Base-by-base conservation (phyloP, 2,113 vertebrate genomes). In the Rattus rattus region DNA sequence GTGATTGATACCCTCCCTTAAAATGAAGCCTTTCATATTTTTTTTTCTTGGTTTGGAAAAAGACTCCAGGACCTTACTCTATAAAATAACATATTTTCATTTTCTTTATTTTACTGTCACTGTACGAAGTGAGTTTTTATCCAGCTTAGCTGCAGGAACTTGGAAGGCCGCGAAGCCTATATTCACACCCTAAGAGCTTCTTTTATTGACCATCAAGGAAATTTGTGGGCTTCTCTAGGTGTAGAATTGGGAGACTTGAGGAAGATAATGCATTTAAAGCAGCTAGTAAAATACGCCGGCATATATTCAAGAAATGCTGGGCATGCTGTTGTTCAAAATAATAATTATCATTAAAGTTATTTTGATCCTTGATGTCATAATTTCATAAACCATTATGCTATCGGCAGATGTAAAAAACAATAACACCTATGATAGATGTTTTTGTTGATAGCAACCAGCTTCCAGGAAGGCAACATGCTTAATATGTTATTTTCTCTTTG, bases 401-500 rank as follows among this genome's bases (percentile, higher is more conserved):
- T 92, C 56, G 84, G 30, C 36, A 87, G 56, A 79, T 28, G 19
- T 87, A 87, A 79, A 79, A 28, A 88, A 59, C 49, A 91, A 33
- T 17, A 79, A 14, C 52, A 63, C 61, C 75, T 67, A 83, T 70
- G 59, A 93, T 9, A 88, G 80, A 69, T 81, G 75, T 26, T 7
- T 84, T 73, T 83, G 19, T 79, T 94, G 26, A 7, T 77, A 49
- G 2, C 6, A 69, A 33, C 26, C 30, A 16, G 59, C 56, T 72
- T 28, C 28, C 76, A 33, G 43, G 13, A 56, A 85, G 61, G 36
- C 16, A 91, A 33, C 43, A 1, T 65, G 12, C 1, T 90, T 20
- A 67, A 16, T 84, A 59, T 49, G 93, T 95, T 93, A 86, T 69
- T 94, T n/a, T 85, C n/a, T 88, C 43, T 92, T 89, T 96, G 92